Base-by-base conservation (phyloP, 2,113 vertebrate genomes). In the Perca fluviatilis region DNA sequence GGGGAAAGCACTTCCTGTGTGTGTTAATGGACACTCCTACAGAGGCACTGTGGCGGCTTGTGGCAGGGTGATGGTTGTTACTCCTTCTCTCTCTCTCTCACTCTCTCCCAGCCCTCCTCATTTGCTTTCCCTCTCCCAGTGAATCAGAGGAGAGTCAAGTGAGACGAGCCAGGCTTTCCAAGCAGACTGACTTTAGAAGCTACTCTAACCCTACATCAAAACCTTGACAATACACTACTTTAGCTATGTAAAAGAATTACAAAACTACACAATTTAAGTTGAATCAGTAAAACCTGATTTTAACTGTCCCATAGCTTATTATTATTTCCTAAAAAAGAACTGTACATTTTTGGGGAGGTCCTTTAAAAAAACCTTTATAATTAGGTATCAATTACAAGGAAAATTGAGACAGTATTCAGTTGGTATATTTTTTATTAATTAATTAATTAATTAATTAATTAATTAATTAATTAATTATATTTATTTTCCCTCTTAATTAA, bases 11-110 rank as follows among this genome's bases (percentile, higher is more conserved):
- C 89, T 92, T 94, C 92, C 92, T 94, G 92, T 88, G 80, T 87
- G 88, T 93, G 94, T 93, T 95, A 93, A 95, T 92, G 94, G 93
- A 94, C 77, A 61, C 86, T 92, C 77, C 85, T 84, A 82, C 77
- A 87, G 87, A 90, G 89, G 88, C 91, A 86, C 75, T 77, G 81
- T 86, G 87, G 88, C 68, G 74, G 86, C 90, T 91, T 83, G 83
- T 88, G 87, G 89, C 86, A 86, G 74, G 50, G 84, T 21, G 84
- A 88, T 87, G 56, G 79, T 72, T 90, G 82, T 86, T 91, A 63
- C 82, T 91, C 64, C 25, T 85, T 80, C 73, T 63, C 67, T 84
- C 70, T 63, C 67, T 84, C 43, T 64, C 66, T 46, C 71, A 13
- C 79, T 21, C 10, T 82, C 51, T 63, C 36, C 61, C 72, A 51